Percentiles rank a stretch among this genome's conserved stretches.
These are phyloP conservation scores for Phortica magna DNA, from an alignment of 2,888 invertebrate species.

Conservation along the genomic window DNA sequence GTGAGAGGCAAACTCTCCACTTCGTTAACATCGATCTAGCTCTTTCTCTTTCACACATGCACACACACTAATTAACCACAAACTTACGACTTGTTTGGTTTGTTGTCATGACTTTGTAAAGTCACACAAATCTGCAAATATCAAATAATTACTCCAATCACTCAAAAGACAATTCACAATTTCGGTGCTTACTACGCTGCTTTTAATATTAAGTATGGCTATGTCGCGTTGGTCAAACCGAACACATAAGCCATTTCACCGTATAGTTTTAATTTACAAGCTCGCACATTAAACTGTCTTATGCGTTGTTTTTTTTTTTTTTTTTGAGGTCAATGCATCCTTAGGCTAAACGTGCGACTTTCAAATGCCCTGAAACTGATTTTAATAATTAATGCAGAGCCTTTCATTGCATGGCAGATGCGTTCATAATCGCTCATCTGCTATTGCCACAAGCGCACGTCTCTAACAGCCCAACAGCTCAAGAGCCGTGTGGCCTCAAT, in stretches of 20 bases:
- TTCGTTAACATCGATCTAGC: too few relatives aligned
- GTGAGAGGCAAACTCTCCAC: too few relatives aligned
- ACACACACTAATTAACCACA: conserved; percentile 18
- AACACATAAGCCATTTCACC: too few relatives aligned
- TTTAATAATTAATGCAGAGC: conserved; percentile 67
- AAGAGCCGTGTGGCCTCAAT: too few relatives aligned
- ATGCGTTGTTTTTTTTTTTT: not conserved
- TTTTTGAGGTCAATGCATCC: conserved; percentile 69
- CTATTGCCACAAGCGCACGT: not conserved
- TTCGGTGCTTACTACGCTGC: too few relatives aligned
- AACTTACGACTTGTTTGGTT: not conserved
- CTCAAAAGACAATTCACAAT: too few relatives aligned
- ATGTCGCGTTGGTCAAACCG: too few relatives aligned
- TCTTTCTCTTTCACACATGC: too few relatives aligned
- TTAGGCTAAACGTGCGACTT: conserved; percentile 52
- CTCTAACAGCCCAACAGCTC: not conserved
- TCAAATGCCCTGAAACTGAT: conserved; percentile 58
- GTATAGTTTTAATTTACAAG: too few relatives aligned
- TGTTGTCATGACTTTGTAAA: conserved; percentile 20
- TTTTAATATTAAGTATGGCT: too few relatives aligned
- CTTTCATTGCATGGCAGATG: conserved; percentile 49
- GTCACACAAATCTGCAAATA: not conserved
- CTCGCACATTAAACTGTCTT: conserved; percentile 53
- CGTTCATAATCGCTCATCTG: not conserved
- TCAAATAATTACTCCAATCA: not conserved